phyloP scores from a whole-genome alignment of 1,140 invertebrate genomes.

The Aphaenogaster rudis region DNA sequence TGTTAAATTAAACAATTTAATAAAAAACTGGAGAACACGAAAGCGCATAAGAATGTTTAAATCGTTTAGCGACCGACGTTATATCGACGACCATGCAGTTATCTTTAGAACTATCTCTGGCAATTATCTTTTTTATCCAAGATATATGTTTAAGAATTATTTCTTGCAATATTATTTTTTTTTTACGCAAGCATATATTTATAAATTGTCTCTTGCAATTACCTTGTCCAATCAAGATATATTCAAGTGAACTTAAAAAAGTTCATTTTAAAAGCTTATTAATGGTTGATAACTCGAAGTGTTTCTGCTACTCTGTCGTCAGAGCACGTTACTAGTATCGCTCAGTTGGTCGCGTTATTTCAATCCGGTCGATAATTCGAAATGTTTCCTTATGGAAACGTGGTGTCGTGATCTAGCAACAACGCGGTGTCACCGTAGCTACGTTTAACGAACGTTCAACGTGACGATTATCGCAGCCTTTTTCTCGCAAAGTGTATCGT shows the following conservation, averaged over 20 bases:
- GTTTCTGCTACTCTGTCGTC: neutral
- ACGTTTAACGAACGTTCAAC: neutral
- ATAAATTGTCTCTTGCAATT: neutral
- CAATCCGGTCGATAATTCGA: constrained; percentile 18
- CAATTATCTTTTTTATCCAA: neutral
- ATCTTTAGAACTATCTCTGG: neutral
- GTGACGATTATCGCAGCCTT: neutral
- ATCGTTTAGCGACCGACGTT: neutral
- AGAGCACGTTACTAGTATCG: neutral
- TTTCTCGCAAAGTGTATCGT: neutral
- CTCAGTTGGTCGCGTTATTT: neutral
- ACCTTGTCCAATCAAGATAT: neutral
- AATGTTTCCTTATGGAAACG: constrained; percentile 37
- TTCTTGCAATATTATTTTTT: neutral
- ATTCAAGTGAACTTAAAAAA: neutral
- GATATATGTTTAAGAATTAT: neutral
- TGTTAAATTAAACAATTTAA: neutral
- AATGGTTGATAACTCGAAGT: neutral
- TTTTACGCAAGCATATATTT: neutral
- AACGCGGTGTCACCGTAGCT: constrained; percentile 21
- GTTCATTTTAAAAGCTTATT: neutral
- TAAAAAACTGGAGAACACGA: neutral
- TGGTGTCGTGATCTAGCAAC: constrained; percentile 29
- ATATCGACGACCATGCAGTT: neutral
- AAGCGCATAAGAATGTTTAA: neutral